Evolutionary conservation across 37 sponge, comb jelly and placozoan species (phyloP).

Genomic region (Eunapius fragilis): DNA sequence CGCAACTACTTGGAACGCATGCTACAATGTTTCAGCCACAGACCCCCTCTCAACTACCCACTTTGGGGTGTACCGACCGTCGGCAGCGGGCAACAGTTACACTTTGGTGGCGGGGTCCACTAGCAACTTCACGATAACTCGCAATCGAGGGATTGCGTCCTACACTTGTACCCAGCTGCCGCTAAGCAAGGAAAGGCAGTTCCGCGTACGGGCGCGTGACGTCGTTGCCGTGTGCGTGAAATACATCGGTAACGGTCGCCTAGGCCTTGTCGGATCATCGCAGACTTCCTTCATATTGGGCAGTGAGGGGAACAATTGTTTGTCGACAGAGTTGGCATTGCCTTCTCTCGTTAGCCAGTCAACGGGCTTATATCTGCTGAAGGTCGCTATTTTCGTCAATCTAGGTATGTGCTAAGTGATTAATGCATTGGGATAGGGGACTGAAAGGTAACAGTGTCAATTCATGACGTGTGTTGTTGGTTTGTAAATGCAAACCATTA

Average conservation of each 20-base stretch:
- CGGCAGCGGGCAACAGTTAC: not conserved
- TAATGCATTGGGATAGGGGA: too few relatives aligned
- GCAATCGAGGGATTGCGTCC: not conserved
- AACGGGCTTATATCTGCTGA: not conserved
- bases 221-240: not conserved
- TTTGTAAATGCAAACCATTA: too few relatives aligned
- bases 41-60: not conserved
- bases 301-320: not conserved
- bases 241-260: not conserved
- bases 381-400: not conserved
- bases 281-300: not conserved
- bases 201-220: not conserved
- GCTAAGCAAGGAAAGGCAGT: not conserved
- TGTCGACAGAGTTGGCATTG: not conserved
- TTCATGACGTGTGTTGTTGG: too few relatives aligned
- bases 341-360: not conserved
- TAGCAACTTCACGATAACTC: not conserved
- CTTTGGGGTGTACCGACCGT: not conserved
- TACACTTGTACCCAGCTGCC: not conserved
- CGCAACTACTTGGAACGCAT: not conserved
- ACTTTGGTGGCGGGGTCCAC: not conserved
- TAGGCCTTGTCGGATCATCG: not conserved
- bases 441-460: too few relatives aligned
- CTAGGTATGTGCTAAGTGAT: not conserved
- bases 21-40: not conserved